Percentiles rank a stretch among this genome's conserved stretches.
Conservation (phyloP, 64 coral and sea anemone species). For the Actinia tenebrosa region DNA sequence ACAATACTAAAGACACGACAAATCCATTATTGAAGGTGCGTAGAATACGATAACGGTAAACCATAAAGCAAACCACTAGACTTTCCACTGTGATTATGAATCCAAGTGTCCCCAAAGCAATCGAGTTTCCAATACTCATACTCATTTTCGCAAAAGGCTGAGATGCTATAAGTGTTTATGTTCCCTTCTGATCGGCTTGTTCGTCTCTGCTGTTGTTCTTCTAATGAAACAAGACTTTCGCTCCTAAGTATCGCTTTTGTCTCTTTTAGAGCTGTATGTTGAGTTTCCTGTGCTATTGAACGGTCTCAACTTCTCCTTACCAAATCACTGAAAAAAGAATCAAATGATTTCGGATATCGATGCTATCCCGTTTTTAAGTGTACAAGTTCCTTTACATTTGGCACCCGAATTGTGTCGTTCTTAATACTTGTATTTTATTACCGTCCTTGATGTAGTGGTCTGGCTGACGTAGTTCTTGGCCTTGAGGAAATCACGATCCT, state of each 20-base stretch:
- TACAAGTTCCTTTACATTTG: not conserved
- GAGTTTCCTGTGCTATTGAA: not conserved
- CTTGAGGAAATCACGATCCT: conserved; percentile 10
- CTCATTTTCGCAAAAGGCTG: not conserved
- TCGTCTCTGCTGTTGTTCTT: not conserved
- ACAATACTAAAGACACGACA: conserved; percentile 64
- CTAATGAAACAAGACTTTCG: not conserved
- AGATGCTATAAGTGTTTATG: not conserved
- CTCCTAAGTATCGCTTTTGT: not conserved
- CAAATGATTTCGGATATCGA: not conserved
- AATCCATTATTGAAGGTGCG: conserved; percentile 68
- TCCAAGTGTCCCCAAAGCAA: conserved; percentile 48
- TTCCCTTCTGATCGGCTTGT: not conserved
- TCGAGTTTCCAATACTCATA: conserved; percentile 9
- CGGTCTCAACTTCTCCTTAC: not conserved
- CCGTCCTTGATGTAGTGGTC: not conserved
- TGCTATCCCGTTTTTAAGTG: not conserved
- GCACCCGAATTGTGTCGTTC: not conserved
- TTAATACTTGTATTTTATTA: not conserved
- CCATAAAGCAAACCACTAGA: conserved; percentile 63
- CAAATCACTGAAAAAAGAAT: not conserved
- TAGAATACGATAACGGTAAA: conserved; percentile 59
- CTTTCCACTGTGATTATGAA: conserved; percentile 71
- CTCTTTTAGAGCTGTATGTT: not conserved
- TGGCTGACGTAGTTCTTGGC: not conserved